Conservation (phyloP, 2,797 vertebrate genomes). For the Natrix natrix region DNA sequence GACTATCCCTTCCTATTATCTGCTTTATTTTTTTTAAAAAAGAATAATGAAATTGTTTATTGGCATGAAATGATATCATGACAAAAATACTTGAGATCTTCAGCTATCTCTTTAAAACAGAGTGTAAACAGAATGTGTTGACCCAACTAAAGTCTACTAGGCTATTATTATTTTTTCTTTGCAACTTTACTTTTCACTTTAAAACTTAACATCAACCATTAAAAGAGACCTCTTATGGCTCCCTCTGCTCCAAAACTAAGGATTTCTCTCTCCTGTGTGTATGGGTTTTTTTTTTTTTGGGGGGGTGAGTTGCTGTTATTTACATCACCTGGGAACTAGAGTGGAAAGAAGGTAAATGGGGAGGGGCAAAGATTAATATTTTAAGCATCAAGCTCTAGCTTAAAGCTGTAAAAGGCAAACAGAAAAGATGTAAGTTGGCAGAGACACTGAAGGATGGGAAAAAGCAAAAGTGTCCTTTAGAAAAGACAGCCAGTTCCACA, state of each 20-base stretch:
- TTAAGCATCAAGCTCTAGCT: neutral
- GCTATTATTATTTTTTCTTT: neutral
- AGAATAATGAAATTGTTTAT: neutral
- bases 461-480: neutral
- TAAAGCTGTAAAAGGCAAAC: conserved; percentile 3
- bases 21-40: neutral
- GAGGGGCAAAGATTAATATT: neutral
- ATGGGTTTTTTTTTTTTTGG: neutral
- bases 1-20: neutral
- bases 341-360: neutral
- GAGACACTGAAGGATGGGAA: neutral
- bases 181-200: neutral
- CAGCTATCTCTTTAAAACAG: neutral
- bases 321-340: neutral
- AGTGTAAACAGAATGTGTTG: neutral
- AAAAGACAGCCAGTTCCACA: conserved; percentile 7
- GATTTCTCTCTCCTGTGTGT: neutral
- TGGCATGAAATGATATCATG: neutral
- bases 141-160: neutral
- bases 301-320: neutral
- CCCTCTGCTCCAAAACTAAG: neutral
- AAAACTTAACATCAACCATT: neutral
- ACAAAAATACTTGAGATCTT: neutral
- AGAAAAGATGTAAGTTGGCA: neutral
- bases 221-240: neutral